Evolutionary conservation across 2,113 vertebrate genomes (phyloP).

Genomic region (Chiloscyllium plagiosum): DNA sequence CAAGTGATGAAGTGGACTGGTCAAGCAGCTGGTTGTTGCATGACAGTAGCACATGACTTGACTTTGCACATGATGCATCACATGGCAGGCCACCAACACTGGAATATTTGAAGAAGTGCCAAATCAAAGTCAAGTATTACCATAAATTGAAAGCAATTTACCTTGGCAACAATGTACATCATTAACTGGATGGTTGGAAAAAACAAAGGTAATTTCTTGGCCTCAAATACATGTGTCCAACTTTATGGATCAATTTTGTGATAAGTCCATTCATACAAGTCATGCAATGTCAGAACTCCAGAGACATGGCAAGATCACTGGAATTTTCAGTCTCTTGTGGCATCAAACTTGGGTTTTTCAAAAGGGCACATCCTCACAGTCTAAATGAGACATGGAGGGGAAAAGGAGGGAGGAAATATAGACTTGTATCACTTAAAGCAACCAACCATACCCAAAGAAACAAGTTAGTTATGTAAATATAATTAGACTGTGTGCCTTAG

Average conservation of each 20-base stretch:
- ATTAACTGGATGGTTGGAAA: background rate
- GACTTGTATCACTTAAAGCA: too few relatives aligned
- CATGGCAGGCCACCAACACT: background rate
- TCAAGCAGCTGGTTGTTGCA: background rate
- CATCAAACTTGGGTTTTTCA: background rate
- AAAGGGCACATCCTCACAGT: background rate
- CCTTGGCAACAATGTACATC: background rate
- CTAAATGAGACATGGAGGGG: background rate
- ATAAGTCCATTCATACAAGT: background rate
- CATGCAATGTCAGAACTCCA: background rate
- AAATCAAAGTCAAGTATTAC: background rate
- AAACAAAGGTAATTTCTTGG: background rate
- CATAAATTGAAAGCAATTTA: background rate
- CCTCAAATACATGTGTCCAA: background rate
- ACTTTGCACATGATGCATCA: background rate
- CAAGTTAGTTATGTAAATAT: too few relatives aligned
- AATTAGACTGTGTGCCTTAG: too few relatives aligned
- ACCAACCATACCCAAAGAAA: too few relatives aligned
- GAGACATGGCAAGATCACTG: background rate
- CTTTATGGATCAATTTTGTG: background rate
- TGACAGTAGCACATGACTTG: background rate
- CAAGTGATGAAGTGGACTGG: background rate
- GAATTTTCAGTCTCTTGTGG: background rate
- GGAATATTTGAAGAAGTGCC: background rate
- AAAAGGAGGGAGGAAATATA: too few relatives aligned